phyloP scores from a whole-genome alignment of 2,113 vertebrate species.

The Globicephala melas region DNA sequence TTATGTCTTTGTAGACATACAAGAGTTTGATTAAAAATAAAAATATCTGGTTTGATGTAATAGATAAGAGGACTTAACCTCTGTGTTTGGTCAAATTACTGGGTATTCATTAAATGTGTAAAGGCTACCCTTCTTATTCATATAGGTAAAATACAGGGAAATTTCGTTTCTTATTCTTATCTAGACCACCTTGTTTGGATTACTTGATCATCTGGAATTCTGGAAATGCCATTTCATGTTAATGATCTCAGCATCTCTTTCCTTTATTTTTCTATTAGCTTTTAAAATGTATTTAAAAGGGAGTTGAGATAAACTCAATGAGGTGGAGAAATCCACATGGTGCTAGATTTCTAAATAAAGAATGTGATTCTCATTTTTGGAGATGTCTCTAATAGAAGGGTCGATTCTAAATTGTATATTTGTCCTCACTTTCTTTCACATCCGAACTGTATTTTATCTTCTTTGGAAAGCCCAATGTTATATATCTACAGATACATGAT shows the following conservation, averaged over 20 bases:
- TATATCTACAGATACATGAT: background rate
- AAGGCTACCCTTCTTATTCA: background rate
- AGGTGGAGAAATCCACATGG: background rate
- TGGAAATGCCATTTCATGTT: constrained; percentile 5
- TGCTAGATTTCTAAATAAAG: background rate
- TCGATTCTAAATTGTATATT: background rate
- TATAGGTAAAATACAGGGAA: background rate
- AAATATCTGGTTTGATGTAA: background rate
- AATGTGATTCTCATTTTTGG: constrained; percentile 6
- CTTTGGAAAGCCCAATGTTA: background rate
- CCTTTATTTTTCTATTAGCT: background rate
- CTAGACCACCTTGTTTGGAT: background rate
- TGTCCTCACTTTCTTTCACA: background rate
- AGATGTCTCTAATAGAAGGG: background rate
- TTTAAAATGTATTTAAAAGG: background rate
- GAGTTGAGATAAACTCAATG: background rate
- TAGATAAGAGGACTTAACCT: background rate
- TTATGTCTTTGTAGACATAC: background rate
- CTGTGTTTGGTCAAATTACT: background rate
- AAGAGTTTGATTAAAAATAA: background rate
- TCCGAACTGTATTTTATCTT: background rate
- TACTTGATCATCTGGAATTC: background rate
- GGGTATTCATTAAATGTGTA: background rate
- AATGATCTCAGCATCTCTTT: background rate
- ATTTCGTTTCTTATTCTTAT: background rate